Conservation (phyloP, 2,113 vertebrate species). For the Sus scrofa region DNA sequence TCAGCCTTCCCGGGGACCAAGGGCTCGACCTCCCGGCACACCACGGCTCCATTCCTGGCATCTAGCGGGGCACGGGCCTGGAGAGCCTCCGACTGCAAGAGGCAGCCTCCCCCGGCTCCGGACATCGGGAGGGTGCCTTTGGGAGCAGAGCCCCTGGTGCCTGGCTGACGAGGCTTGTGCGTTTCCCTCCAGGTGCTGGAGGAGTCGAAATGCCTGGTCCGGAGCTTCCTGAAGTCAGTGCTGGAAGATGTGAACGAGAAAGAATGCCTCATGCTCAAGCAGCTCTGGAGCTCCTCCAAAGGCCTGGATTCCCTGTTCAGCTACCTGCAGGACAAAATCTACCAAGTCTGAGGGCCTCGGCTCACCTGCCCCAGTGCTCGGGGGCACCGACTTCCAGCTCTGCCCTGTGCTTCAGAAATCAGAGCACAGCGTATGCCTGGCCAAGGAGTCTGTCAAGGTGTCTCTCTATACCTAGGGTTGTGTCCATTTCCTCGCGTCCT, state of each 20-base stretch:
- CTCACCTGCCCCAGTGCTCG: not conserved
- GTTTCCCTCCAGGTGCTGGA: constrained; percentile 92
- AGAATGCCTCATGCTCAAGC: constrained; percentile 97
- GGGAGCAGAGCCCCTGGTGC: not conserved
- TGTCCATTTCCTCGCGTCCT: constrained; percentile 85
- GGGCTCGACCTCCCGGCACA: not conserved
- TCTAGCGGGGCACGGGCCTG: not conserved
- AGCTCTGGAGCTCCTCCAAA: constrained; percentile 98
- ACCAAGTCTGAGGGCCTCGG: constrained; percentile 91
- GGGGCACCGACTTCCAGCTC: constrained; percentile 73
- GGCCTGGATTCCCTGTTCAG: constrained; percentile 97
- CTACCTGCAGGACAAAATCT: constrained; percentile 96
- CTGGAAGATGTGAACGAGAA: constrained; percentile 98
- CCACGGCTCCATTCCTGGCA: not conserved
- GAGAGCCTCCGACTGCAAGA: not conserved
- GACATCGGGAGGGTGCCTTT: not conserved
- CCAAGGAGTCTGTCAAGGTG: constrained; percentile 83
- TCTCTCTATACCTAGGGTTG: constrained; percentile 83
- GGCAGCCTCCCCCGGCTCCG: not conserved
- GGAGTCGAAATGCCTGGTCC: constrained; percentile 96
- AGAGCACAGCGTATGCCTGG: constrained; percentile 75
- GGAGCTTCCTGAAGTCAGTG: constrained; percentile 94
- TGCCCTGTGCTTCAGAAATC: constrained; percentile 73
- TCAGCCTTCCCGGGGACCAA: not conserved
- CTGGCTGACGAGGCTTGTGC: not conserved